Base-by-base conservation (phyloP, 2,888 invertebrate genomes). In the Choreutis nemorana region DNA sequence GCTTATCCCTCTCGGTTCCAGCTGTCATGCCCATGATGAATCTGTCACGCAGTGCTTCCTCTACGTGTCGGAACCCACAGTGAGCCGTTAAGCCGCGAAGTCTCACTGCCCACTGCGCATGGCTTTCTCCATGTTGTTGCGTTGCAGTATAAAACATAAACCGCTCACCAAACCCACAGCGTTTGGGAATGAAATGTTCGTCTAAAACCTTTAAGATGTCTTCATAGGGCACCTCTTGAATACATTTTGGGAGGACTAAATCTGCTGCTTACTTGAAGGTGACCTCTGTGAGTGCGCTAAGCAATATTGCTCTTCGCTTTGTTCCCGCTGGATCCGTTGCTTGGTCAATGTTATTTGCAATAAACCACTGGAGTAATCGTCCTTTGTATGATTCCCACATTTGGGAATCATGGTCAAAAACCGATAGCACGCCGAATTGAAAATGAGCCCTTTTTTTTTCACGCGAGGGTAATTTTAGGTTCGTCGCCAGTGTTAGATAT, bases 121-220 rank as follows among this genome's bases (percentile, higher is more conserved):
- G 18, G 4, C 9, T 7, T 15, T 34, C 34, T 7, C 30, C 30
- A 4, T 11, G 9, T n/a, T 16, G 25, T 14, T 34, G 30, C 3
- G 10, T 9, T 10, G 33, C 30, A 4, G 27, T 10, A 14, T 30
- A 30, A 21, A 33, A 33, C 5, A 21, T 14, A 4, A 15, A 25
- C 1, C 45, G 37, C 24, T 49, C 48, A 2, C 40, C 33, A 25
- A 50, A 53, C 1, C 45, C 48, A 5, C 38, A 25, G 3, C 30
- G 31, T 21, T 42, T 48, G 4, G 48, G 45, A 0, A 35, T 40
- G 29, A 50, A 49, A 22, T 50, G 48, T 1, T 29, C 10, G 20
- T 50, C 47, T 3, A 50, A 27, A 8, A 43, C 8, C 8, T 4
- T 7, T 2, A 29, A 7, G 9, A 23, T 20, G 7, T 24, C 29